Percentiles rank a stretch among this genome's conserved stretches.
phyloP scores from a whole-genome alignment of 37 sponge, comb jelly and placozoan genomes.

The Ephydatia muelleri region DNA sequence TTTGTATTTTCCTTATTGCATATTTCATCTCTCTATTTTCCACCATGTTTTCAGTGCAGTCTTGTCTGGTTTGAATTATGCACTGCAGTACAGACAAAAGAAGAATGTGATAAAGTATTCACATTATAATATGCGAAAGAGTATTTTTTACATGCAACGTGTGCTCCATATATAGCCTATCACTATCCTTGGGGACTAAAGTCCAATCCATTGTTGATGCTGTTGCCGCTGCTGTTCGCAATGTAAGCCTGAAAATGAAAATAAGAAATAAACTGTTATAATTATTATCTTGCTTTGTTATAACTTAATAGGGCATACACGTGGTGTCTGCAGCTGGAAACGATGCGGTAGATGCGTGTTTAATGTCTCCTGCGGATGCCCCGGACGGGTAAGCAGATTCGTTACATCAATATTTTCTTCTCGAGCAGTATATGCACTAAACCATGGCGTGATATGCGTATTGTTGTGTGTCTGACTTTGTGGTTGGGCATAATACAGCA shows the following conservation, averaged over 20 bases:
- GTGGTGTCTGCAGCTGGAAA: neutral
- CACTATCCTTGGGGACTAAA: neutral
- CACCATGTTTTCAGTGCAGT: neutral
- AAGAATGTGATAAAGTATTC: slow-evolving; percentile 1
- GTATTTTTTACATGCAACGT: neutral
- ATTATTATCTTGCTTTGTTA: neutral
- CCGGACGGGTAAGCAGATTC: slow-evolving; percentile 1
- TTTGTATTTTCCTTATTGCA: neutral
- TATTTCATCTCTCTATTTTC: neutral
- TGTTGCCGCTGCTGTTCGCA: neutral
- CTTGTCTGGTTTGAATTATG: neutral
- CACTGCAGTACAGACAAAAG: neutral
- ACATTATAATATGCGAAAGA: neutral
- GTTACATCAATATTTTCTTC: neutral
- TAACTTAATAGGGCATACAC: neutral
- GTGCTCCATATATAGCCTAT: neutral
- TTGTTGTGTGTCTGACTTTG: neutral
- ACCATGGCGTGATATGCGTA: neutral
- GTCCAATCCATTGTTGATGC: neutral
- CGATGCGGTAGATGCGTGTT: neutral
- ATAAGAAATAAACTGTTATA: neutral
- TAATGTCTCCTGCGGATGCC: neutral
- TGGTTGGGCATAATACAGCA: neutral
- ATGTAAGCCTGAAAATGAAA: slow-evolving; percentile 1
- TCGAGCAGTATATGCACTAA: neutral